Conservation (phyloP, 2,888 invertebrate species). For the Caradrina clavipalpis region DNA sequence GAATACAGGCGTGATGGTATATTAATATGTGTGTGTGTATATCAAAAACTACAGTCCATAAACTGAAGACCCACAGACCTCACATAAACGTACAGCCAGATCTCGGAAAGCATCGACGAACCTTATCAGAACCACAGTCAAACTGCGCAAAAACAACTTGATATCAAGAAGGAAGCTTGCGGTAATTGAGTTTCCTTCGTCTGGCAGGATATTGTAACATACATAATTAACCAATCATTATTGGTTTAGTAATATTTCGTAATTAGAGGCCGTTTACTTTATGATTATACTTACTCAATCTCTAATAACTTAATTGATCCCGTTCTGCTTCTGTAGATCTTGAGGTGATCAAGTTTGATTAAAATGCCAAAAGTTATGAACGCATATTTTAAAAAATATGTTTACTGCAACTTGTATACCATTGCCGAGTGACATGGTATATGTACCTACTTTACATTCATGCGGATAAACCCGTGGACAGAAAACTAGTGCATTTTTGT, state of each 20-base stretch:
- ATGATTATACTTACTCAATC: slow-evolving; percentile 31
- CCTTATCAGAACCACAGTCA: not conserved
- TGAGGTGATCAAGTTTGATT: not conserved
- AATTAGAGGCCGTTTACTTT: slow-evolving; percentile 11
- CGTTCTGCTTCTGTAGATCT: slow-evolving; percentile 14
- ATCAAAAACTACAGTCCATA: not conserved
- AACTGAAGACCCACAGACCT: not conserved
- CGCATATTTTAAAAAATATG: too few relatives aligned
- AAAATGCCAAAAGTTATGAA: not conserved
- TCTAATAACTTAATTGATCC: slow-evolving; percentile 31
- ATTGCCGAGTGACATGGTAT: too few relatives aligned
- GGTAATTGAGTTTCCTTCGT: slow-evolving; percentile 68
- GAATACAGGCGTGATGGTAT: too few relatives aligned
- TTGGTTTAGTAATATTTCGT: slow-evolving; percentile 39
- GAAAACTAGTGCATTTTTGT: too few relatives aligned
- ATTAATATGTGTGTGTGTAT: too few relatives aligned
- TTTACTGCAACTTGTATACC: too few relatives aligned
- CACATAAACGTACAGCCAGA: too few relatives aligned
- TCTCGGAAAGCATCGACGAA: not conserved
- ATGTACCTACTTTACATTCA: too few relatives aligned
- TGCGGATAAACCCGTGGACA: too few relatives aligned
- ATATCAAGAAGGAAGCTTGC: slow-evolving; percentile 65
- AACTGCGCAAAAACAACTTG: not conserved
- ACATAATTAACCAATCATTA: slow-evolving; percentile 57
- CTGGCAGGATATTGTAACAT: slow-evolving; percentile 76